Evolutionary conservation across 2,888 invertebrate species (phyloP).

Genomic region (Heliconius sara): DNA sequence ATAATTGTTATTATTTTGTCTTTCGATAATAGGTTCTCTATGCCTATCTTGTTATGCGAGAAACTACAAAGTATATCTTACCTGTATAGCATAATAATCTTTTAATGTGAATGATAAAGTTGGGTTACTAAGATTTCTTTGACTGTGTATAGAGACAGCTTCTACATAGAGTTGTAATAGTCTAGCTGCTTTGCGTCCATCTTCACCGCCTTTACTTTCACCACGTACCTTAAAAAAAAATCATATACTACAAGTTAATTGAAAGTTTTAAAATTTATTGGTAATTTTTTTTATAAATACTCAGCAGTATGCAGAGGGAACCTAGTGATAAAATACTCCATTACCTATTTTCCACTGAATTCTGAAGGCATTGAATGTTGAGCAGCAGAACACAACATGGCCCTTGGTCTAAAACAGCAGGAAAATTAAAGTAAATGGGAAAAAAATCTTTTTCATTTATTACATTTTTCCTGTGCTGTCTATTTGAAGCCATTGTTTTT

Average conservation of each 20-base stretch:
- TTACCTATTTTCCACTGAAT: background rate
- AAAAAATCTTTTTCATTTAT: too few species aligned
- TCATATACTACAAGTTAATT: background rate
- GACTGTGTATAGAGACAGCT: constrained; percentile 90
- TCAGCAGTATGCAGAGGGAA: background rate
- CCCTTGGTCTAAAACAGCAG: too few species aligned
- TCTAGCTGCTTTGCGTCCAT: constrained; percentile 83
- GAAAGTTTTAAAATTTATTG: background rate
- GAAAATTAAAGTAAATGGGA: too few species aligned
- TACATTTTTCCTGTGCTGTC: background rate
- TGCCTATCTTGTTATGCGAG: background rate
- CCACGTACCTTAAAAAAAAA: constrained; percentile 80
- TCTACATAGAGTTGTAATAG: constrained; percentile 90
- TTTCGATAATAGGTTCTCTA: background rate
- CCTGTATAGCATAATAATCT: constrained; percentile 91
- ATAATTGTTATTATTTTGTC: too few species aligned
- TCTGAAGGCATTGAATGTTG: background rate
- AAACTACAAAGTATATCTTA: constrained; percentile 53
- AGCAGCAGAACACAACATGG: too few species aligned
- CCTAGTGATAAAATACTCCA: background rate
- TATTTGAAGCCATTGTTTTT: background rate
- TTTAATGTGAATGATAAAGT: constrained; percentile 86
- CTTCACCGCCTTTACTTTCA: constrained; percentile 82
- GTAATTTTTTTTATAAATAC: too few species aligned
- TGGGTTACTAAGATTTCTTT: constrained; percentile 86